phyloP scores from a whole-genome alignment of 2,113 vertebrate species.

The Cryptotis parvus region DNA sequence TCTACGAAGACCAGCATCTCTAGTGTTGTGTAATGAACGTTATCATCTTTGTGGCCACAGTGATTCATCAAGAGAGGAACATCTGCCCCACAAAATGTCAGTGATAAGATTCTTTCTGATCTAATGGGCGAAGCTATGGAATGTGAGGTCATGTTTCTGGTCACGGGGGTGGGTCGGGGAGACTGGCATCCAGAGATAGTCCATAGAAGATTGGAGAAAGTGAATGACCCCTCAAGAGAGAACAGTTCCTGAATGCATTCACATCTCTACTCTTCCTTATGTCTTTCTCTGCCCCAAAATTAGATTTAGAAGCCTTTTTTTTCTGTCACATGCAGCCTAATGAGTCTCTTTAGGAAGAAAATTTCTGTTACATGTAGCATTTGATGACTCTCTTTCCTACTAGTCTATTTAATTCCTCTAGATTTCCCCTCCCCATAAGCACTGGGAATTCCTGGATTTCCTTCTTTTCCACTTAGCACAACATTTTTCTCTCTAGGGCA shows the following conservation, averaged over 20 bases:
- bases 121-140: too few species aligned
- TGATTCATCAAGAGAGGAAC: not conserved
- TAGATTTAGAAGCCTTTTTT: too few species aligned
- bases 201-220: too few species aligned
- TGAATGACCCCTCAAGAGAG: too few species aligned
- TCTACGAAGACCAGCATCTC: not conserved
- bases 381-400: not conserved
- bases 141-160: too few species aligned
- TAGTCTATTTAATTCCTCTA: not conserved
- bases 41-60: not conserved
- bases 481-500: not conserved
- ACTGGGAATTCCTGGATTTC: not conserved
- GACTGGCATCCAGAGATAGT: too few species aligned
- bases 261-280: too few species aligned
- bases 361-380: not conserved
- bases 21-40: not conserved
- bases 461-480: not conserved
- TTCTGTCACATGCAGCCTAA: not conserved
- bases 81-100: not conserved
- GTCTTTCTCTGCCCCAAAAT: too few species aligned
- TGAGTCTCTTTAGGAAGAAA: conserved; percentile 11
- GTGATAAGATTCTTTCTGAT: too few species aligned
- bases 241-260: too few species aligned
- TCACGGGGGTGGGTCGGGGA: too few species aligned
- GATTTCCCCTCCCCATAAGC: not conserved